Evolutionary conservation across 2,797 vertebrate species (phyloP), one percentile per base, ranked within the genome.

Genomic region (Sylvilagus floridanus): DNA sequence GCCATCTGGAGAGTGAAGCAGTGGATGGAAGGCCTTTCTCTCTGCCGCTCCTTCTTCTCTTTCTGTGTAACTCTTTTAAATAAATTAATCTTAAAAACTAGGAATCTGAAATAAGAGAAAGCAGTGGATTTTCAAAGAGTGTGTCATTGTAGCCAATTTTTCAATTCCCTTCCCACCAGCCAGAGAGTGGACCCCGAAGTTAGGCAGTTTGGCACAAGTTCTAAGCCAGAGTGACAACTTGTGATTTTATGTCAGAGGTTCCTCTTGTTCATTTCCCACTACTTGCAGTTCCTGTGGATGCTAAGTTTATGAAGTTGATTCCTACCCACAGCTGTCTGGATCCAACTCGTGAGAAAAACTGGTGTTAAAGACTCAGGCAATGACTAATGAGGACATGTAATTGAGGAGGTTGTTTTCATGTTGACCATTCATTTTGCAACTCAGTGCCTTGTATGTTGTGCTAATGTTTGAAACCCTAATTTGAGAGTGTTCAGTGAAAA

Each of bases 401-500:
- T 42, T 88, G 11, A 75, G 65, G 32, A 84, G 11, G 37, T 68
- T 66, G 54, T 93, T 82, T n/a, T 94, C 72, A 54, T 28, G 6
- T 32, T 84, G 81, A 89, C 26, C n/a, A 60, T 71, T 82, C 81
- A 2, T 11, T 21, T 92, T 92, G 47, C 72, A 92, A 78, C 71
- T 77, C 66, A 95, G 8, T 93, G 81, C 50, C 21, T 69, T 92
- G 32, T 30, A 50, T 91, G 72, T 88, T 78, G 69, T 89, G 72
- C 54, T 52, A 73, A 62, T 84, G 52, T 81, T 76, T 54, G 4
- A 69, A 94, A 35, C 75, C 6, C 65, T 88, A 26, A 77, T 72
- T 68, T 72, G 65, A 92, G 32, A 75, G 16, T 37, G 28, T 57
- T 90, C 68, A 75, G 42, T 75, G 52, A 96, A 96, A 93, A 81